Percentiles rank a stretch among this genome's conserved stretches.
Evolutionary conservation across 2,888 invertebrate genomes (phyloP).

Genomic region (Meiosimyza decipiens): DNA sequence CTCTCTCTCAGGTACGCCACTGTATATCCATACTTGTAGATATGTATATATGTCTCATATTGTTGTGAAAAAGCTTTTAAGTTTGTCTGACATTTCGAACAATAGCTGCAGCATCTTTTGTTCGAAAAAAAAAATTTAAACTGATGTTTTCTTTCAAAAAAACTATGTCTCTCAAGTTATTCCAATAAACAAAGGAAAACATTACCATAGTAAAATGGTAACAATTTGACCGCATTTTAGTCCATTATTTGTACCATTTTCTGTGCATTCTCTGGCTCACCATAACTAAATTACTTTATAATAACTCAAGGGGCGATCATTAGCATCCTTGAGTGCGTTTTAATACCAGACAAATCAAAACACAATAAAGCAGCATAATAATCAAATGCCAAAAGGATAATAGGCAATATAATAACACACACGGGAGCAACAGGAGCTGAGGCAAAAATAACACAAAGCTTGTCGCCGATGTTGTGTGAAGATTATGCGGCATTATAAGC

Average conservation of each 20-base stretch:
- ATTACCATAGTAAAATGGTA: not conserved
- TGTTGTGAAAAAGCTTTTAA: too few species aligned
- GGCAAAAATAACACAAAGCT: not conserved
- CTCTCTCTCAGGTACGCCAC: too few species aligned
- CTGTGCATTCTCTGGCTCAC: too few species aligned
- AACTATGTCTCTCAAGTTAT: too few species aligned
- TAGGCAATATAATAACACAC: slow-evolving; percentile 12
- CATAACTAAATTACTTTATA: not conserved
- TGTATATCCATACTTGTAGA: too few species aligned
- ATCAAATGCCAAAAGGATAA: not conserved
- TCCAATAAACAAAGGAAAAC: not conserved
- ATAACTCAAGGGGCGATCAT: not conserved
- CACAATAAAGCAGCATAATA: not conserved
- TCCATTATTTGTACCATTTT: not conserved
- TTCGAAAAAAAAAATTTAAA: not conserved
- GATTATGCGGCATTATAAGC: slow-evolving; percentile 51
- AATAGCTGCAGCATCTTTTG: too few species aligned
- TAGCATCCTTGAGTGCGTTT: slow-evolving; percentile 24
- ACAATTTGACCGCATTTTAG: slow-evolving; percentile 31
- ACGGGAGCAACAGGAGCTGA: slow-evolving; percentile 9
- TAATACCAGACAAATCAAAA: not conserved
- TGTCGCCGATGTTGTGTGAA: slow-evolving; percentile 47
- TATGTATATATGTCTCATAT: too few species aligned
- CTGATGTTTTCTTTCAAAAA: not conserved
- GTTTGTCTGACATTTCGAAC: too few species aligned